Base-by-base conservation (phyloP, 1,140 invertebrate species). In the Nasonia giraulti region DNA sequence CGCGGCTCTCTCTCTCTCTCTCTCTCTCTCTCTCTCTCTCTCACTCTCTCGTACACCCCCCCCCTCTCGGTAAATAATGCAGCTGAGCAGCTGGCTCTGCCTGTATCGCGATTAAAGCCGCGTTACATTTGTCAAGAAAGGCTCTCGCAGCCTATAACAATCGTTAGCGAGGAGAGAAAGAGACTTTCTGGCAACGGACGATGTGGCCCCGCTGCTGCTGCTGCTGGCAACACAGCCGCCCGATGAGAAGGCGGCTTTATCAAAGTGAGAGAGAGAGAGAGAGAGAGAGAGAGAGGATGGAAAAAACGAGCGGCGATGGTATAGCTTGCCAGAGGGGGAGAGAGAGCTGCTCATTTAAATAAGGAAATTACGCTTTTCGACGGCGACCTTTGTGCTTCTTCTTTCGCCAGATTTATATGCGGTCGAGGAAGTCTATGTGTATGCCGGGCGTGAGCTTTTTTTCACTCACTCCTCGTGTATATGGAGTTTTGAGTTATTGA, bases 21-120 rank as follows among this genome's bases (percentile, higher is more conserved):
- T 83, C 76, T 10, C 27, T 10, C 27, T 27, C 27, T 1, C 8
- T 11, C 20, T 20, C 73, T 71, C 68, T 10, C 27, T 10, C 27
- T 27, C 27, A 2, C 8, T 11, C 20, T 20, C 78, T 83, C 76
- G 76, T 77, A 84, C 69, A 7, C 47, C 20, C 14, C 33, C 4
- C 20, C 1, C 8, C 8, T 66, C 62, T n/a, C 20, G 55, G 31
- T 84, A 79, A 80, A 84, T 83, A 78, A 78, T 73, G 40, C 75
- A 44, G 66, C 31, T 7, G 40, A 55, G 40, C 20, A 87, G 85
- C 89, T 62, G 55, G 55, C 55, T 17, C 55, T 88, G 89, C 89
- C 90, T 90, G 89, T 92, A 91, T 92, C 91, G 89, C 91, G 91
- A 92, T 92, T 92, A 92, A 92, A 90, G 89, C 88, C 87, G 89